Evolutionary conservation across 2,113 vertebrate genomes (phyloP).

Genomic region (Halichoerus grypus): DNA sequence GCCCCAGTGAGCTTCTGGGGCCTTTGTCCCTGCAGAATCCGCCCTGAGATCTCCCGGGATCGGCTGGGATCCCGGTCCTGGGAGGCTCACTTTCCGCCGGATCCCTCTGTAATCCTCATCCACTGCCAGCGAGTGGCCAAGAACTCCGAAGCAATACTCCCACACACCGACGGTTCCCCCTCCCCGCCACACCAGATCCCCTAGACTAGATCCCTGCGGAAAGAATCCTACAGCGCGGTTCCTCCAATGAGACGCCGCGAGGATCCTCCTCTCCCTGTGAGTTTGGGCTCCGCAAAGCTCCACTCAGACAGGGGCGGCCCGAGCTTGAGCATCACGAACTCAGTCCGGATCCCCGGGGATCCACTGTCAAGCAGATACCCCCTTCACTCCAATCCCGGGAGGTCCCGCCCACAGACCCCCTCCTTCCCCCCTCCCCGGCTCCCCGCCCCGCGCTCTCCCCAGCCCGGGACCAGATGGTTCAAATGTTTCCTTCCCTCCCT

Average conservation of each 20-base stretch:
- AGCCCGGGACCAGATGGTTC: background rate
- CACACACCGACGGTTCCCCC: background rate
- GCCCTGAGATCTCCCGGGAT: conserved; percentile 48
- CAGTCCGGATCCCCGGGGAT: conserved; percentile 54
- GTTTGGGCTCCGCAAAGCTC: conserved; percentile 43
- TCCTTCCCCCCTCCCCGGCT: background rate
- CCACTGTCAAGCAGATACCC: conserved; percentile 70
- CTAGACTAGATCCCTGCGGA: conserved; percentile 16
- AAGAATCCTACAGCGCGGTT: conserved; percentile 55
- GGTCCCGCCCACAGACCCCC: conserved; percentile 75
- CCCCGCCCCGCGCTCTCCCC: conserved; percentile 62
- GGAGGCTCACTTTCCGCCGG: conserved; percentile 48
- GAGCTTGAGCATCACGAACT: conserved; percentile 39
- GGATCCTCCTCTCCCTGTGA: conserved; percentile 34
- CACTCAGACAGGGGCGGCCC: background rate
- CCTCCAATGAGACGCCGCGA: conserved; percentile 68
- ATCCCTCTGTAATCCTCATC: conserved; percentile 4
- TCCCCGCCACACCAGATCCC: conserved; percentile 2
- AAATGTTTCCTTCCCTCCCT: conserved; percentile 40
- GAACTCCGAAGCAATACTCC: conserved; percentile 14
- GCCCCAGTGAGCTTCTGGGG: conserved; percentile 23
- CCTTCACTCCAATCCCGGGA: conserved; percentile 60
- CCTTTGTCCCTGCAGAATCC: conserved; percentile 68
- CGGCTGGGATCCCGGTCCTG: conserved; percentile 66
- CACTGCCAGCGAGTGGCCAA: background rate